phyloP scores from a whole-genome alignment of 1,140 invertebrate species.

The Artemia franciscana region DNA sequence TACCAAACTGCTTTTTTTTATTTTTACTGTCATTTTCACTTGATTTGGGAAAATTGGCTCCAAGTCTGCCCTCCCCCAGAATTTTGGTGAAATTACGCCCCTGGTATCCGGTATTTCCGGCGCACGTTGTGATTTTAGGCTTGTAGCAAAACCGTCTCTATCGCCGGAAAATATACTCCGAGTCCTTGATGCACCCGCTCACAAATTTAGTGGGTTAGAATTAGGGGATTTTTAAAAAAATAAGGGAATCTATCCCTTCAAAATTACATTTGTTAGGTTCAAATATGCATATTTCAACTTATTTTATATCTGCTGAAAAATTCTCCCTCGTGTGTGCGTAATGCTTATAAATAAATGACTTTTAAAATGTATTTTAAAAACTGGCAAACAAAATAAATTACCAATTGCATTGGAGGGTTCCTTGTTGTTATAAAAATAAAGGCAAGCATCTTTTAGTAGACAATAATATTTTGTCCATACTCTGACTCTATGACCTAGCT shows the following conservation, averaged over 20 bases:
- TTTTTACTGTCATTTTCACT: too few relatives aligned
- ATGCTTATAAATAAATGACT: background rate
- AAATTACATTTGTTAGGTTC: background rate
- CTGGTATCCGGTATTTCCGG: too few relatives aligned
- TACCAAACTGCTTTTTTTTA: too few relatives aligned
- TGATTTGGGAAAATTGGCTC: too few relatives aligned
- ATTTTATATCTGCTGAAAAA: background rate
- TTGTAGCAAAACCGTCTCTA: too few relatives aligned
- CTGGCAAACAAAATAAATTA: slow-evolving; percentile 21
- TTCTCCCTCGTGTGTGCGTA: background rate
- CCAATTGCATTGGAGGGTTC: slow-evolving; percentile 65
- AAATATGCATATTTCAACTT: background rate
- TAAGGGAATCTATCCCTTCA: background rate
- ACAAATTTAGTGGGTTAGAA: background rate
- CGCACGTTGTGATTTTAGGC: too few relatives aligned
- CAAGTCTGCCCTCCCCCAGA: too few relatives aligned
- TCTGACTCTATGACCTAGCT: slow-evolving; percentile 39
- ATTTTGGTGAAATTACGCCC: too few relatives aligned
- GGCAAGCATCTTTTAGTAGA: slow-evolving; percentile 77
- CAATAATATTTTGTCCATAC: slow-evolving; percentile 77
- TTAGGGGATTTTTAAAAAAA: background rate
- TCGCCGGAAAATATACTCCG: too few relatives aligned
- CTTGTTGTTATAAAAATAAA: slow-evolving; percentile 77
- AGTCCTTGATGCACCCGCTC: too few relatives aligned
- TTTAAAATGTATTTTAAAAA: background rate